Evolutionary conservation across 2,888 invertebrate species (phyloP).

Genomic region (Andrena minutula): DNA sequence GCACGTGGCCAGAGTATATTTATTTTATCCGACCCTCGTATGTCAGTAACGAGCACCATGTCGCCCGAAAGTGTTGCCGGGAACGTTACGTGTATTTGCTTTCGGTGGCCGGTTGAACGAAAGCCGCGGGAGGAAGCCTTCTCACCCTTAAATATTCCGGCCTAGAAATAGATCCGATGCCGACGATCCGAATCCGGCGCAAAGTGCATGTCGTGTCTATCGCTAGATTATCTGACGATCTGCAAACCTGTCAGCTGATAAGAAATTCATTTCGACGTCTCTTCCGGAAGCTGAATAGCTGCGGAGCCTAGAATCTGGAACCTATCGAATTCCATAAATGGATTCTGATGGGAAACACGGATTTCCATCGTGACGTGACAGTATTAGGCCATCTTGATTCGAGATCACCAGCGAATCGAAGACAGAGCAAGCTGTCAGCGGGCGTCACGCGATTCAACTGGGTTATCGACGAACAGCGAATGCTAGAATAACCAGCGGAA

Average conservation of each 20-base stretch:
- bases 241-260: not conserved
- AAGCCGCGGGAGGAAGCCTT: conserved; percentile 24
- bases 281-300: not conserved
- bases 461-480: conserved; percentile 37
- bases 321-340: too few relatives aligned
- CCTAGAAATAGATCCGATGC: conserved; percentile 16
- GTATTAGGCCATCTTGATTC: too few relatives aligned
- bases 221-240: not conserved
- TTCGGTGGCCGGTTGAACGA: conserved; percentile 21
- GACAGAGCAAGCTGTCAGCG: not conserved
- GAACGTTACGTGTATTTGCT: conserved; percentile 27
- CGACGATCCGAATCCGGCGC: not conserved
- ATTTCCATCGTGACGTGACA: not conserved
- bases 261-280: not conserved
- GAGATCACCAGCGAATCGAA: not conserved
- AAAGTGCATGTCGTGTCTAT: not conserved
- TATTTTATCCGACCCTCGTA: conserved; percentile 61
- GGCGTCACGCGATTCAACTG: not conserved
- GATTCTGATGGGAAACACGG: not conserved
- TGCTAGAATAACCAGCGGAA: conserved; percentile 45
- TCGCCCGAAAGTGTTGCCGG: conserved; percentile 35
- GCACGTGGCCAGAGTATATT: conserved; percentile 51
- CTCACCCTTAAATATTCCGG: conserved; percentile 6
- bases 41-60: conserved; percentile 39
- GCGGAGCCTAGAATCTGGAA: not conserved